Evolutionary conservation across 2,888 invertebrate species (phyloP).

Genomic region (Sphinx pinastri): DNA sequence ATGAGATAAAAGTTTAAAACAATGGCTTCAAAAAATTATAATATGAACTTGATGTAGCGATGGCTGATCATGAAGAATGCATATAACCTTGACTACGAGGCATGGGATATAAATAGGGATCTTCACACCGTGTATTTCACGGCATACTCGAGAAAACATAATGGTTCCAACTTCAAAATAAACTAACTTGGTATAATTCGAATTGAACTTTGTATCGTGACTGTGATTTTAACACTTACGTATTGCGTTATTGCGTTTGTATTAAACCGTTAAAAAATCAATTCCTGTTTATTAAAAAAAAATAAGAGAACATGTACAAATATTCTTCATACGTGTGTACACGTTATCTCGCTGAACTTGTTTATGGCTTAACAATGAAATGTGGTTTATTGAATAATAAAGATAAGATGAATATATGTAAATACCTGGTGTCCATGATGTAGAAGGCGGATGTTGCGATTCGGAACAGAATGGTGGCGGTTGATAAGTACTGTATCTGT

Average conservation of each 20-base stretch:
- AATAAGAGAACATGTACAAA: not conserved
- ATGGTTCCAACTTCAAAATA: not conserved
- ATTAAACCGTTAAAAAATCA: not conserved
- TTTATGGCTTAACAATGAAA: conserved; percentile 1
- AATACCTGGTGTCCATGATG: conserved; percentile 70
- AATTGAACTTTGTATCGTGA: not conserved
- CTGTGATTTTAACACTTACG: not conserved
- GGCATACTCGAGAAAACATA: not conserved
- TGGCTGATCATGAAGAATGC: conserved; percentile 9
- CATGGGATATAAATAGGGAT: conserved; percentile 7
- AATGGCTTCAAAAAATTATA: too few species aligned
- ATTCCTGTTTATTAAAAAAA: not conserved
- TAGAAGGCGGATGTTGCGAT: conserved; percentile 46
- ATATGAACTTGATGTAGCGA: not conserved
- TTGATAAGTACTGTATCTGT: conserved; percentile 56
- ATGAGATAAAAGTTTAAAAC: too few species aligned
- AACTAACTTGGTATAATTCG: not conserved
- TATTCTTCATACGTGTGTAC: not conserved
- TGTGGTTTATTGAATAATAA: conserved; percentile 32
- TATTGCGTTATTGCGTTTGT: not conserved
- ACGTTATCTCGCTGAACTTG: not conserved
- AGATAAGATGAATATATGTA: conserved; percentile 33
- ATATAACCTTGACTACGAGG: conserved; percentile 20
- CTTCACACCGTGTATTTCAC: not conserved
- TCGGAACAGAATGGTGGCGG: conserved; percentile 46